Conservation (phyloP, 1,140 invertebrate species). For the Trichonephila clavata region DNA sequence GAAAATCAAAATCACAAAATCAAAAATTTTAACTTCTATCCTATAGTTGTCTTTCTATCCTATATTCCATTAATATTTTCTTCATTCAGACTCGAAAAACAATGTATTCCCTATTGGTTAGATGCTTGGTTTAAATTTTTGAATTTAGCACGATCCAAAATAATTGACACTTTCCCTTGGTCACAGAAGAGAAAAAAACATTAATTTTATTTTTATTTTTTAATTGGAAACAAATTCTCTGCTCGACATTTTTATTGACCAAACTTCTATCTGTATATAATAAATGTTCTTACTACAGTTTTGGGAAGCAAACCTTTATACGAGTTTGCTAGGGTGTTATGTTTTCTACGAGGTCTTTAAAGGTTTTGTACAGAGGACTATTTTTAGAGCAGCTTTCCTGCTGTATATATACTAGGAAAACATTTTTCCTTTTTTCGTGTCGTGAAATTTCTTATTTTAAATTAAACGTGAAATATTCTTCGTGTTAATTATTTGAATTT, state of each 20-base stretch:
- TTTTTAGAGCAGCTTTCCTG: conserved; percentile 74
- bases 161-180: no score
- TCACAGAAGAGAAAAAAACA: no score
- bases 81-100: no score
- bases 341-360: conserved; percentile 67
- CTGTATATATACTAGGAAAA: conserved; percentile 64
- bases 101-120: no score
- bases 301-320: background rate
- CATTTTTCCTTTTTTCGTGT: background rate
- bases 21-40: no score
- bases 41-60: no score
- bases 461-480: background rate
- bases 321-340: conserved; percentile 27
- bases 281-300: background rate
- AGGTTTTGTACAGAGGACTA: conserved; percentile 73
- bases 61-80: no score
- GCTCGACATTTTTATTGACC: conserved; percentile 21
- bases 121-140: no score
- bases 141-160: no score
- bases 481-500: background rate
- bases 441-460: background rate
- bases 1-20: no score
- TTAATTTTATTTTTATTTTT: no score
- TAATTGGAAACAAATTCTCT: background rate
- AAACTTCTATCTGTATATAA: conserved; percentile 25